phyloP scores from a whole-genome alignment of 1,140 invertebrate species.

The Pectinophora gossypiella region DNA sequence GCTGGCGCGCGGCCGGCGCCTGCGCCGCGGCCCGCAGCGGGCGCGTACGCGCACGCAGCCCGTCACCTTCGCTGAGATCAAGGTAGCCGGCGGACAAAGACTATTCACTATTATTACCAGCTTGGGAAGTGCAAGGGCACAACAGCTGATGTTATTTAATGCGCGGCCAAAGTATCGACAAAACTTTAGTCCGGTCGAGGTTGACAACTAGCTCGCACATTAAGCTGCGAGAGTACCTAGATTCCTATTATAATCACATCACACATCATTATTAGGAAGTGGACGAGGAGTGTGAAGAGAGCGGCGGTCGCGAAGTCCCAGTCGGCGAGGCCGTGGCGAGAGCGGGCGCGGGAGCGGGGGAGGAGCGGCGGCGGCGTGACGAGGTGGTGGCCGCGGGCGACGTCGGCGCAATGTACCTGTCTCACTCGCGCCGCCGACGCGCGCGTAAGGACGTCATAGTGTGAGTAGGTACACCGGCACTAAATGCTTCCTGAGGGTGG shows the following conservation, averaged over 20 bases:
- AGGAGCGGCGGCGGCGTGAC: conserved; percentile 37
- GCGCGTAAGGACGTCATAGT: conserved; percentile 17
- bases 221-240: background rate
- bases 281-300: conserved; percentile 76
- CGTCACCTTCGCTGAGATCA: conserved; percentile 86
- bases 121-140: too few relatives aligned
- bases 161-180: too few relatives aligned
- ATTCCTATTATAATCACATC: too few relatives aligned
- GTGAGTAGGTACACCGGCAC: too few relatives aligned
- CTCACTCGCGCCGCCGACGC: conserved; percentile 35
- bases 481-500: too few relatives aligned
- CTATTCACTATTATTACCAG: too few relatives aligned
- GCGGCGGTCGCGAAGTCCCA: conserved; percentile 46
- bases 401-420: background rate
- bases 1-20: conserved; percentile 77
- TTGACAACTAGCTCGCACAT: background rate
- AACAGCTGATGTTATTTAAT: too few relatives aligned
- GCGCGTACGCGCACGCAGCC: conserved; percentile 81
- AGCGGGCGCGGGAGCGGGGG: conserved; percentile 5
- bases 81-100: conserved; percentile 65
- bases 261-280: conserved; percentile 76
- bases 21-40: conserved; percentile 71
- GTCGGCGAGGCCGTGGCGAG: conserved; percentile 11
- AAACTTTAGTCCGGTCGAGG: too few relatives aligned
- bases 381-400: conserved; percentile 25